Conservation (phyloP, 2,797 vertebrate species). For the Thaleichthys pacificus region DNA sequence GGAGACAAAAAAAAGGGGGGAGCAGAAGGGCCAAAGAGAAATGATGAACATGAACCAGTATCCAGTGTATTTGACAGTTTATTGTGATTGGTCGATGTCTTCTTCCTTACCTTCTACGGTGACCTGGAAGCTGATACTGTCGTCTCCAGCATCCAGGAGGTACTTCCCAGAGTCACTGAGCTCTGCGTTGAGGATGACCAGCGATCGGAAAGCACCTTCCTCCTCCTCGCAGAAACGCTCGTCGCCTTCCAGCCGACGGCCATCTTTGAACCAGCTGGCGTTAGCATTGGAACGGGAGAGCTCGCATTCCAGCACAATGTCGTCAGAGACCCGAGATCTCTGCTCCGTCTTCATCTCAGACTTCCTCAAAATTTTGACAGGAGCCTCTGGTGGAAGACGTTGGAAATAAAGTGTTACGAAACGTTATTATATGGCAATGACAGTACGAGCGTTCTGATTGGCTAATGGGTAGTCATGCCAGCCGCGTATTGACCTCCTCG, state of each 20-base stretch:
- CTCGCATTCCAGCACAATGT: conserved; percentile 85
- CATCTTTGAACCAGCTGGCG: conserved; percentile 90
- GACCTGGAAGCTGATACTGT: conserved; percentile 85
- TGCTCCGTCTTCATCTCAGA: conserved; percentile 64
- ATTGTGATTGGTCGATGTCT: neutral
- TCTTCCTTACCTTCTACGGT: conserved; percentile 81
- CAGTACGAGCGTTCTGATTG: too few relatives aligned
- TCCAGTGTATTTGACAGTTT: neutral
- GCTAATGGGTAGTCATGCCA: too few relatives aligned
- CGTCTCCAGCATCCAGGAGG: conserved; percentile 82
- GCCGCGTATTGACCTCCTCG: too few relatives aligned
- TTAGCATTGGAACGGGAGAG: conserved; percentile 78
- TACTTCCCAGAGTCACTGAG: conserved; percentile 86
- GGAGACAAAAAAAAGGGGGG: too few relatives aligned
- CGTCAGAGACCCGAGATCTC: conserved; percentile 74
- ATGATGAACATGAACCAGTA: neutral
- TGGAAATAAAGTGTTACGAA: neutral
- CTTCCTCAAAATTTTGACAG: conserved; percentile 79
- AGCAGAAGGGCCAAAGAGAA: neutral
- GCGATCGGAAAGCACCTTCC: conserved; percentile 79
- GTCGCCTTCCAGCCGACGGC: conserved; percentile 78
- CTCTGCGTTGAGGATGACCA: conserved; percentile 81
- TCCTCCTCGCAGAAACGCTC: conserved; percentile 86
- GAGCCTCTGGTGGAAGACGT: conserved; percentile 69
- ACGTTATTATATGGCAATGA: too few relatives aligned